A percentile compares a stretch with the other conserved stretches of the same genome.
These are phyloP conservation scores for Okamejei kenojei DNA, from an alignment of 2,797 vertebrate species.

Conservation along the genomic window DNA sequence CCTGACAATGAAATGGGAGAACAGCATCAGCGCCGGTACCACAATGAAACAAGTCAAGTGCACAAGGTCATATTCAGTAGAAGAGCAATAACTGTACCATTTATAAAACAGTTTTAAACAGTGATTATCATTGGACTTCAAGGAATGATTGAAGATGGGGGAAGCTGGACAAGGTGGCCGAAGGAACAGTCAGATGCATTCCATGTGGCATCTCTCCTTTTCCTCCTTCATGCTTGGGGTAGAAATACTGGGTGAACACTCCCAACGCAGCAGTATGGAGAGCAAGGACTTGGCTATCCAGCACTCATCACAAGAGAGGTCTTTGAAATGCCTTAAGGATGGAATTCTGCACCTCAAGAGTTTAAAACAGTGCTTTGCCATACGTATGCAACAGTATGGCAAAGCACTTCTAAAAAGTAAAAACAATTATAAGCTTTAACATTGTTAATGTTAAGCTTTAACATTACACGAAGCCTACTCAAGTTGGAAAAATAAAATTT, in stretches of 20 bases:
- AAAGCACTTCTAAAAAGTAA: too few species aligned
- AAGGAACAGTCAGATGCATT: not conserved
- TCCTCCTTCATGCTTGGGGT: too few species aligned
- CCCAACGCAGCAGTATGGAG: not conserved
- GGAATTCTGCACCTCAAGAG: not conserved
- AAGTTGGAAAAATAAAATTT: too few species aligned
- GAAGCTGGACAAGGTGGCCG: not conserved
- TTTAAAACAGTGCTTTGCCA: not conserved
- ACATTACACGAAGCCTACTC: too few species aligned
- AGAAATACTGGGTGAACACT: not conserved
- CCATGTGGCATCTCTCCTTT: not conserved
- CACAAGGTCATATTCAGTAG: not conserved
- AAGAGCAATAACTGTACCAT: not conserved
- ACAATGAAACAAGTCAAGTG: not conserved
- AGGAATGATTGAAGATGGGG: not conserved
- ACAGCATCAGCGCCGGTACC: not conserved
- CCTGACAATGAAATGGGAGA: constrained; percentile 47
- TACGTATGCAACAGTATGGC: too few species aligned
- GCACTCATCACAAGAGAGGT: not conserved
- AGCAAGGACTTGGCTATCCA: not conserved
- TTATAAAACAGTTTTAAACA: not conserved
- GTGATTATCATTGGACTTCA: not conserved
- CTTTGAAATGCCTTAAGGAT: not conserved
- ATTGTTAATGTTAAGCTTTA: too few species aligned
- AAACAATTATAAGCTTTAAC: too few species aligned